Evolutionary conservation across 2,888 invertebrate species (phyloP), one percentile per base, ranked within the genome.

Genomic region (Drosophila sordidula): DNA sequence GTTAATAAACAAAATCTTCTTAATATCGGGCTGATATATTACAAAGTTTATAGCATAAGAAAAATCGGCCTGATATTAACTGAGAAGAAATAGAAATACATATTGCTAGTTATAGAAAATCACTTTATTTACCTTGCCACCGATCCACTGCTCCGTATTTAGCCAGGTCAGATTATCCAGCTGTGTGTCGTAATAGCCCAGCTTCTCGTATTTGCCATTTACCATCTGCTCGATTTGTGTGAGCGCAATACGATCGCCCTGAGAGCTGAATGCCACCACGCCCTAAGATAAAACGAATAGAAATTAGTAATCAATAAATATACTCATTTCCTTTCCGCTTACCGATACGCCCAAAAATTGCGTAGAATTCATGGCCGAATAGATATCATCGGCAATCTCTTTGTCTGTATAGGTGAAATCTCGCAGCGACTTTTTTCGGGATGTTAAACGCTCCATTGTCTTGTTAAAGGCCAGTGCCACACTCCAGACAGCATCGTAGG

Each of bases 401-500:
- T 97, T 96, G 93, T 98, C 97, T 41, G 97, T 97, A 93, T 99
- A 99, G 56, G 97, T 97, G 93, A 99, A 99, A 92, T 98, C 97
- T 91, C 98, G 98, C 83, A 99, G 93, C 80, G 96, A 96, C 90
- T 96, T 95, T 26, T 96, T 96, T 55, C 90, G 87, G 87, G 95
- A 95, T 80, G 95, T 95, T 57, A 99, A 94, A 75, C 96, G 95
- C 85, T 96, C 96, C 95, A 98, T 97, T 22, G 99, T 98, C 93
- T 98, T 98, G 93, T 99, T 99, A 90, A 99, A 97, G 14, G 99
- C 98, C 90, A 99, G 93, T 39, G 99, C 99, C 34, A 99, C 96
- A 41, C 99, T 98, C 99, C 99, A 99, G 50, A 99, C 98, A 9
- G 99, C 99, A 93, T 99, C 99, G 91, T 99, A 99, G 46, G 99